These are phyloP conservation scores for Synanceia verrucosa DNA, from an alignment of 2,797 vertebrate species.

Conservation along the genomic window DNA sequence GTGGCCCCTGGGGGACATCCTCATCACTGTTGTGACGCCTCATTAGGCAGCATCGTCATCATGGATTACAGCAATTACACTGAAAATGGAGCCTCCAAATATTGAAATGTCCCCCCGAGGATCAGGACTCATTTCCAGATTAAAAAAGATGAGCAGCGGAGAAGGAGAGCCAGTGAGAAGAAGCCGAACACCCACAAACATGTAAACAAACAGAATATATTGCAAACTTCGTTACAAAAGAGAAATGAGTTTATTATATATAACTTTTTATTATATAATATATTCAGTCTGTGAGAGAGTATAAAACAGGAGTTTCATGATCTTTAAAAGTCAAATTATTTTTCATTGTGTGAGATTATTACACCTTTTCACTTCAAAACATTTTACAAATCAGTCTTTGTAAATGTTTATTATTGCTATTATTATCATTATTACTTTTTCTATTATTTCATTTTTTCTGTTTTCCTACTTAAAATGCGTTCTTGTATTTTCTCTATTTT, in stretches of 20 bases:
- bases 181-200: background rate
- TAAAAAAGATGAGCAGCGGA: constrained; percentile 1
- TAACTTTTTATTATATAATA: too few relatives aligned
- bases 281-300: background rate
- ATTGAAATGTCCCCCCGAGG: constrained; percentile 17
- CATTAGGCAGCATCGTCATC: constrained; percentile 32
- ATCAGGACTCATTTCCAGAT: constrained; percentile 10
- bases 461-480: too few relatives aligned
- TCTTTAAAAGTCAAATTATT: too few relatives aligned
- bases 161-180: too few relatives aligned
- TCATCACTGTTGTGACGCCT: constrained; percentile 21
- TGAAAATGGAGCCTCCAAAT: constrained; percentile 38
- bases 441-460: too few relatives aligned
- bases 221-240: background rate
- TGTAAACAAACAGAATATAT: background rate
- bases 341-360: too few relatives aligned
- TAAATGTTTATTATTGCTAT: too few relatives aligned
- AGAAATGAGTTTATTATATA: background rate
- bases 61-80: constrained; percentile 39
- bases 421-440: too few relatives aligned
- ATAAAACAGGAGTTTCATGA: too few relatives aligned
- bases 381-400: too few relatives aligned
- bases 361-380: too few relatives aligned
- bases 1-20: constrained; percentile 11
- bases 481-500: background rate